phyloP scores from a whole-genome alignment of 2,888 invertebrate genomes.

The Oscheius sp. region DNA sequence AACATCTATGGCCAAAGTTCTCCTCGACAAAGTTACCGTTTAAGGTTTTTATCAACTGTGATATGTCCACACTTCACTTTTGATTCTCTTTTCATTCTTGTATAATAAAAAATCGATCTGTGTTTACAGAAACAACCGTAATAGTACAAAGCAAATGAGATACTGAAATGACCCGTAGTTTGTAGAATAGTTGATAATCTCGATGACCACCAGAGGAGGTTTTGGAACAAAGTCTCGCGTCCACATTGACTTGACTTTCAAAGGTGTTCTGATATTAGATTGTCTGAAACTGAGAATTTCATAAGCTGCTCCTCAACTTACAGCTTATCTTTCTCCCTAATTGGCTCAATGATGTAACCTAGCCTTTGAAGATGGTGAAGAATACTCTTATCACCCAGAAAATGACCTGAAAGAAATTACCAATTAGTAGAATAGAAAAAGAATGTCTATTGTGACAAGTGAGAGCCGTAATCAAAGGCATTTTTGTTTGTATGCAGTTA shows the following conservation, averaged over 20 bases:
- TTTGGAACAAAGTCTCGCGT: slow-evolving; percentile 31
- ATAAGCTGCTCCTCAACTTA: slow-evolving; percentile 23
- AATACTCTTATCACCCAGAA: slow-evolving; percentile 54
- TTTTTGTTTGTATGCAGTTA: too few species aligned
- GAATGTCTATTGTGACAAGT: not conserved
- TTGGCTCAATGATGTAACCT: slow-evolving; percentile 45
- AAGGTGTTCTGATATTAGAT: not conserved
- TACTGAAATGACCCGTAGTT: slow-evolving; percentile 10
- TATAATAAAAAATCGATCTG: not conserved
- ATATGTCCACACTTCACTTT: not conserved
- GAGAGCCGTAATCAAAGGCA: too few species aligned
- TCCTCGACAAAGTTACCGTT: slow-evolving; percentile 30
- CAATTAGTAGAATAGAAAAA: not conserved
- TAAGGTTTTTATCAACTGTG: not conserved
- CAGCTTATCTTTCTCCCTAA: slow-evolving; percentile 46
- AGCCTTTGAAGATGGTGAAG: slow-evolving; percentile 42
- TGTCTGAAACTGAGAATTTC: not conserved
- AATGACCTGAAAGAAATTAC: slow-evolving; percentile 49
- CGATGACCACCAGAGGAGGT: slow-evolving; percentile 36
- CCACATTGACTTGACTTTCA: slow-evolving; percentile 38
- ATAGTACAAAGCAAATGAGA: slow-evolving; percentile 18
- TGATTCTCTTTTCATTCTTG: not conserved
- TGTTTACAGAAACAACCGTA: slow-evolving; percentile 20
- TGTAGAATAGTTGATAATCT: slow-evolving; percentile 27
- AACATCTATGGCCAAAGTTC: slow-evolving; percentile 49